phyloP scores from a whole-genome alignment of 2,888 invertebrate genomes.

The Hipparchia sbordonii region DNA sequence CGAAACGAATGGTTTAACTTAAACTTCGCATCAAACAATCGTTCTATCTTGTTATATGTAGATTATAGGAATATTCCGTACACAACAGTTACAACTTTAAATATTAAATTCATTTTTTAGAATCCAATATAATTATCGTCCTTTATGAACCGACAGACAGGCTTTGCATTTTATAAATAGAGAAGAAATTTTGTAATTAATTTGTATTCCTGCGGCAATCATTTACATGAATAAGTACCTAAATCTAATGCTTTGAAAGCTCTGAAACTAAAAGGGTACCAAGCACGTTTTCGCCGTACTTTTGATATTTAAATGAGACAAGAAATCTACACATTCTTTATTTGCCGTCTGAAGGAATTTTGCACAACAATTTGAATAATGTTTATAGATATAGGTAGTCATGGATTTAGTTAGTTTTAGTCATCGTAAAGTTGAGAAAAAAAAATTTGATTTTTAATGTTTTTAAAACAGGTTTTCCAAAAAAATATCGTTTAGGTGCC shows the following conservation, averaged over 20 bases:
- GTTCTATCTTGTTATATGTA: too few species aligned
- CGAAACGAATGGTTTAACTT: too few species aligned
- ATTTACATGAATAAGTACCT: neutral
- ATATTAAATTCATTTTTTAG: too few species aligned
- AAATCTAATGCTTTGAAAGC: neutral
- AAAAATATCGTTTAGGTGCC: too few species aligned
- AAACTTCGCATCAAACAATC: too few species aligned
- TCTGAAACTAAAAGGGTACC: neutral
- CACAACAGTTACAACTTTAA: too few species aligned
- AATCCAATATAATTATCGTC: neutral
- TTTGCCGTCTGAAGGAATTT: neutral
- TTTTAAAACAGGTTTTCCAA: too few species aligned
- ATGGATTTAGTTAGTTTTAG: too few species aligned
- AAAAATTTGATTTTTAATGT: too few species aligned
- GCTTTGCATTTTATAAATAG: neutral
- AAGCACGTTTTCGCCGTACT: neutral
- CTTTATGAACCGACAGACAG: neutral
- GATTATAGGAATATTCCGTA: too few species aligned
- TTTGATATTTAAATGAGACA: conserved; percentile 6
- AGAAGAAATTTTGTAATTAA: neutral
- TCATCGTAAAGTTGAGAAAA: too few species aligned
- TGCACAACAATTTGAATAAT: neutral
- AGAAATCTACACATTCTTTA: neutral
- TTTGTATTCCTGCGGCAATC: neutral
- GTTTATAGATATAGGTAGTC: too few species aligned